Base-by-base conservation (phyloP, 2,113 vertebrate genomes). In the Paramormyrops kingsleyae region DNA sequence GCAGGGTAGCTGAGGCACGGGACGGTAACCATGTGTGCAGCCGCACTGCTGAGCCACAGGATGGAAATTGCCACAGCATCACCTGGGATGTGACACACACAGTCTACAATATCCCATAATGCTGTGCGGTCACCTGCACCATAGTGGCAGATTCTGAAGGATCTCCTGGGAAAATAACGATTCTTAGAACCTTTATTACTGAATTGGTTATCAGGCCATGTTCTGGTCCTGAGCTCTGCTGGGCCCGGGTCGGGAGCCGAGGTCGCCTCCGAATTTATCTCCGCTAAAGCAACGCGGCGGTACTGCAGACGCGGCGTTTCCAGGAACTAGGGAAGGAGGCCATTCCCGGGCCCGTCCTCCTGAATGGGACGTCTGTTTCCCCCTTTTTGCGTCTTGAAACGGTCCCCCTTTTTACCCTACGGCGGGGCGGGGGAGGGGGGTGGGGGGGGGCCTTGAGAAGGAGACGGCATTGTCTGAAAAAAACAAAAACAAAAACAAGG, bases 311-410 rank as follows among this genome's bases (percentile, higher is more conserved):
- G 12, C 47, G 5, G 4, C 12, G 83, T 50, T 49, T 49, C 83
- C 83, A 50, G 83, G 47, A 50, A 12, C 46, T 49, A 4, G 24
- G 83, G 83, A 86, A 50, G 44, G 19, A 47, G n/a, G 47, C 46
- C 44, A 31, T 86, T 86, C 83, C 47, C 8, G 5, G 21, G 50
- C 91, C 93, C 91, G 92, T 92, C 93, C 94, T 94, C 93, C 93
- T 94, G 94, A 94, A 94, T 94, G 94, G 94, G 92, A 93, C 92
- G 94, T 93, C 94, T 93, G 94, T 94, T 94, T 93, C 47, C 62
- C 24, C 92, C 91, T 89, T 70, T 31, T 89, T 44, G 89, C 62
- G 90, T 92, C 88, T 90, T 93, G 91, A 94, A 94, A 88, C 90
- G 92, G 92, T 89, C 91, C 91, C 93, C 94, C 92, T 94, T 94